phyloP scores from a whole-genome alignment of 2,113 vertebrate genomes.

The Eptatretus burgeri region DNA sequence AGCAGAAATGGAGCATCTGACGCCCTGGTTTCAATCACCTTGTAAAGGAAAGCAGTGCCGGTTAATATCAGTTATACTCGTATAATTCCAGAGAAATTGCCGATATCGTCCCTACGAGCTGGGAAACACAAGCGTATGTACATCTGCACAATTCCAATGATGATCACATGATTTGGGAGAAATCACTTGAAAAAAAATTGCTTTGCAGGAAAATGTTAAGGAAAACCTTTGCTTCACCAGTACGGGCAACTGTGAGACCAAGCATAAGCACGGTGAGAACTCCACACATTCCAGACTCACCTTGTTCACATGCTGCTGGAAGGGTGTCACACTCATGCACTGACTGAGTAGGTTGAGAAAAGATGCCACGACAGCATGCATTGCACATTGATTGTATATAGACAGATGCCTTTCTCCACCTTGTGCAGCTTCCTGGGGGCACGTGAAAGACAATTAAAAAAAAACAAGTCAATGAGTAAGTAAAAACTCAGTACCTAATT shows the following conservation, averaged over 20 bases:
- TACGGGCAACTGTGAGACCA: not conserved
- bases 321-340: not conserved
- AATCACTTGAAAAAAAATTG: not conserved
- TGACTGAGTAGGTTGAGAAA: not conserved
- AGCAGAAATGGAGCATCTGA: too few species aligned
- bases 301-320: not conserved
- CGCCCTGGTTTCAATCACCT: too few species aligned
- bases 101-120: too few species aligned
- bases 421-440: not conserved
- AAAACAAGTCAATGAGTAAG: too few species aligned
- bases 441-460: not conserved
- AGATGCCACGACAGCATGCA: not conserved
- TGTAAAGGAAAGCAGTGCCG: too few species aligned
- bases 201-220: not conserved
- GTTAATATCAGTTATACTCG: too few species aligned
- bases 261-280: too few species aligned
- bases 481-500: too few species aligned
- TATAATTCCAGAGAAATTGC: too few species aligned
- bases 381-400: not conserved
- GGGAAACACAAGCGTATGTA: too few species aligned
- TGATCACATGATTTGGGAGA: not conserved
- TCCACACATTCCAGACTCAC: not conserved
- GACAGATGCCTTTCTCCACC: not conserved
- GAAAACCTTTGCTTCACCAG: not conserved
- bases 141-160: too few species aligned